These are phyloP conservation scores for Drosophila gaucha DNA, from an alignment of 2,888 invertebrate genomes.

Conservation along the genomic window DNA sequence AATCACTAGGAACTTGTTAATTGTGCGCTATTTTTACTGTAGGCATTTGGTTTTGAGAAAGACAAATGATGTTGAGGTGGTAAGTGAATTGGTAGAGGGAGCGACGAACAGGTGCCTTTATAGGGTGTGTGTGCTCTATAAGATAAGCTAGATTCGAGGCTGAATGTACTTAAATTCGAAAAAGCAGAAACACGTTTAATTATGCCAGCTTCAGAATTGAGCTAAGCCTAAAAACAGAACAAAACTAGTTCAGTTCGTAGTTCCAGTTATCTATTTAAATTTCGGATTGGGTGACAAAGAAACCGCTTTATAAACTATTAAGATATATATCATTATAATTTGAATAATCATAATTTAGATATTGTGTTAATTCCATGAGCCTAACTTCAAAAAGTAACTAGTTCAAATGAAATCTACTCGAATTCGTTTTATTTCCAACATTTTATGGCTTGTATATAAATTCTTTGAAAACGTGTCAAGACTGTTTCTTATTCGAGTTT, in stretches of 20 bases:
- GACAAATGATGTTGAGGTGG: constrained; percentile 58
- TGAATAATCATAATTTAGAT: too few relatives aligned
- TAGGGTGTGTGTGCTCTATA: constrained; percentile 1
- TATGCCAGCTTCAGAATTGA: not conserved
- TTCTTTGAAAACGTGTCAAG: constrained; percentile 44
- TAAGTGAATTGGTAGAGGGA: constrained; percentile 57
- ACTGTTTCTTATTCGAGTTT: constrained; percentile 24
- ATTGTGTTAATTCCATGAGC: not conserved
- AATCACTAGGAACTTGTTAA: constrained; percentile 77
- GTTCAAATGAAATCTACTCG: not conserved
- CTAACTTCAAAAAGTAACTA: not conserved
- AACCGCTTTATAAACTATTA: not conserved
- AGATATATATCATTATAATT: not conserved
- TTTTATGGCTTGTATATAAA: constrained; percentile 8
- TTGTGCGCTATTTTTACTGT: constrained; percentile 76
- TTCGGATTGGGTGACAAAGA: not conserved
- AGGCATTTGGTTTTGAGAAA: constrained; percentile 64
- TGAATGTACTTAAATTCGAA: not conserved
- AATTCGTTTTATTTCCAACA: not conserved
- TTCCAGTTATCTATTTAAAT: not conserved
- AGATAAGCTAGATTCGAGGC: constrained; percentile 21
- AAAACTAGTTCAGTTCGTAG: not conserved
- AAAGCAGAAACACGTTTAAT: constrained; percentile 1
- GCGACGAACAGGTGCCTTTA: constrained; percentile 60
- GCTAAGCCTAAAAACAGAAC: not conserved